Evolutionary conservation across 2,113 vertebrate species (phyloP).

Genomic region (Neomonachus schauinslandi): DNA sequence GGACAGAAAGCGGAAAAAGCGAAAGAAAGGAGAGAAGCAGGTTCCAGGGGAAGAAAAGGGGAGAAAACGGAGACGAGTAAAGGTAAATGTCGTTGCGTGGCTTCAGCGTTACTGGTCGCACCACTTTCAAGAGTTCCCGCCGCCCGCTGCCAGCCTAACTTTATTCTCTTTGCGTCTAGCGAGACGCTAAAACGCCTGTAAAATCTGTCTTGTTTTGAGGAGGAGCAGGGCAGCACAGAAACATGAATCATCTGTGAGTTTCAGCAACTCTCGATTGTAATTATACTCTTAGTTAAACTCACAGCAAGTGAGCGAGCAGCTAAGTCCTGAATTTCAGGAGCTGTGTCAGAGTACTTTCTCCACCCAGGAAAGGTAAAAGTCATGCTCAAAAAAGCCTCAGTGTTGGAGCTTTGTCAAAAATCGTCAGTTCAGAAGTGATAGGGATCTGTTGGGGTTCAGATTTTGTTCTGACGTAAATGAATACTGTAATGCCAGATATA

Average conservation of each 20-base stretch:
- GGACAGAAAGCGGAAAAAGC: constrained; percentile 96
- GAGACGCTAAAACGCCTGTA: neutral
- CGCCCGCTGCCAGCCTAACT: neutral
- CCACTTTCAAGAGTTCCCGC: neutral
- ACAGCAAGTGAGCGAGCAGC: neutral
- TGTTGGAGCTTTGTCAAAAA: neutral
- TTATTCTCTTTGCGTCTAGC: neutral
- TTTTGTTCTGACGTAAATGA: neutral
- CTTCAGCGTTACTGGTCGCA: neutral
- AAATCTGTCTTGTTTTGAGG: neutral
- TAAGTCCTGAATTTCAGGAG: neutral
- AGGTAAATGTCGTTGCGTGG: constrained; percentile 41
- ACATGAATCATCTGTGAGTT: neutral
- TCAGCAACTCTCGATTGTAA: neutral
- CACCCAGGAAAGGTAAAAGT: neutral
- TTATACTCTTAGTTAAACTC: neutral
- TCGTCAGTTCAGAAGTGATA: neutral
- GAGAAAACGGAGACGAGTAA: constrained; percentile 88
- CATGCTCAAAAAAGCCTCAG: neutral
- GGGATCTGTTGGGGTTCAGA: accelerated
- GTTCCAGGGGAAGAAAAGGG: constrained; percentile 91
- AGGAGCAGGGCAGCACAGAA: neutral
- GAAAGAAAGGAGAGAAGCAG: constrained; percentile 95
- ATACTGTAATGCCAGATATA: neutral
- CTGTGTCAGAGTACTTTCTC: neutral